These are phyloP conservation scores for Lacerta agilis DNA, from an alignment of 2,797 vertebrate genomes.

Conservation along the genomic window DNA sequence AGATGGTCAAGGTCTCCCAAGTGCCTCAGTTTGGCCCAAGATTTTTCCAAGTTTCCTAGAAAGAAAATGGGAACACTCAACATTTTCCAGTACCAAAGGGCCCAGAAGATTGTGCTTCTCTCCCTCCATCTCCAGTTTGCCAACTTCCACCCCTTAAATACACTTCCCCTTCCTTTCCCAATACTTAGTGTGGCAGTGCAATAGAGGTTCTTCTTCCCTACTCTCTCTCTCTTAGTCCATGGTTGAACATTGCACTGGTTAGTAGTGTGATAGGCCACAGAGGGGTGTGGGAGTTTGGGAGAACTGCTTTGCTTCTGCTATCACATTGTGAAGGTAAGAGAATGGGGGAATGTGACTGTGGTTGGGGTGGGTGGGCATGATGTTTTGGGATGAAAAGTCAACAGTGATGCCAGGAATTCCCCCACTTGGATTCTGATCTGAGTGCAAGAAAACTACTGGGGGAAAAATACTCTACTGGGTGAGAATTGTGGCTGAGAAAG, in stretches of 20 bases:
- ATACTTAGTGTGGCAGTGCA: background rate
- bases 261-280: background rate
- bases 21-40: background rate
- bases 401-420: background rate
- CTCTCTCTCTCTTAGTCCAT: background rate
- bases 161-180: background rate
- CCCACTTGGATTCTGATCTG: background rate
- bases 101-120: background rate
- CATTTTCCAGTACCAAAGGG: background rate
- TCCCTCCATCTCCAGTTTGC: background rate
- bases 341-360: background rate
- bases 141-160: too few species aligned
- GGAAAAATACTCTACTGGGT: background rate
- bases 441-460: background rate
- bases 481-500: too few species aligned
- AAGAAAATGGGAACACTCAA: background rate
- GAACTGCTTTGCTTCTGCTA: background rate
- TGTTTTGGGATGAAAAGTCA: background rate
- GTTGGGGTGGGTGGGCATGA: background rate
- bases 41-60: background rate
- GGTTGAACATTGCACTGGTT: background rate
- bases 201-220: background rate
- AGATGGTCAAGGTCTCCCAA: too few species aligned
- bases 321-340: background rate
- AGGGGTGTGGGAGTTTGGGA: background rate